phyloP scores from a whole-genome alignment of 1,140 invertebrate species.

The Dysdera silvatica region DNA sequence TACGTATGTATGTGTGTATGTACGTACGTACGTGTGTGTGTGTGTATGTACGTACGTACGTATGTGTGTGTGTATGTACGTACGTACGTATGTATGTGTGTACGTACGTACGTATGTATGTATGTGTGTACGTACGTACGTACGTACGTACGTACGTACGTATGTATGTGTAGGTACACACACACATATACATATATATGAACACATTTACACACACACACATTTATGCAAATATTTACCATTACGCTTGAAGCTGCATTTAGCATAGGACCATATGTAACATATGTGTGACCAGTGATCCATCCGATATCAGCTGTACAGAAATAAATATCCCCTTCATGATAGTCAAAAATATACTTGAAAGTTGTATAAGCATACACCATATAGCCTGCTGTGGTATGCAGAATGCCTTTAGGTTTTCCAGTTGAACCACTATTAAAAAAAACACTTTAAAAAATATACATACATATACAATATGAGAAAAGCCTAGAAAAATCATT shows the following conservation, averaged over 20 bases:
- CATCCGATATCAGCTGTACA: slow-evolving; percentile 99
- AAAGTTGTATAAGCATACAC: slow-evolving; percentile 82
- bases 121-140: background rate
- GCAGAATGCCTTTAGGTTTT: slow-evolving; percentile 93
- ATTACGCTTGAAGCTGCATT: slow-evolving; percentile 86
- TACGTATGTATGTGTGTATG: too few species aligned
- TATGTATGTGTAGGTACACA: background rate
- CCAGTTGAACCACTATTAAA: slow-evolving; percentile 80
- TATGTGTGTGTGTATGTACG: background rate
- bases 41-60: background rate
- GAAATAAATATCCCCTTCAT: slow-evolving; percentile 85
- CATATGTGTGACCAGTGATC: slow-evolving; percentile 96
- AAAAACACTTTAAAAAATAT: slow-evolving; percentile 20
- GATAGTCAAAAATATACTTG: slow-evolving; percentile 92
- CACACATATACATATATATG: background rate
- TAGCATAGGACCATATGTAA: slow-evolving; percentile 85
- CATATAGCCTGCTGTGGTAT: slow-evolving; percentile 89
- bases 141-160: background rate
- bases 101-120: background rate
- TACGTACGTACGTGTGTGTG: too few species aligned
- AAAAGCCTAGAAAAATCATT: too few species aligned
- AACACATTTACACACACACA: slow-evolving; percentile 3
- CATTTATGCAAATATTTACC: slow-evolving; percentile 51
- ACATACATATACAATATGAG: too few species aligned
- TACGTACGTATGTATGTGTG: background rate